Evolutionary conservation across 2,797 vertebrate genomes (phyloP).

Genomic region (Mus minutoides): DNA sequence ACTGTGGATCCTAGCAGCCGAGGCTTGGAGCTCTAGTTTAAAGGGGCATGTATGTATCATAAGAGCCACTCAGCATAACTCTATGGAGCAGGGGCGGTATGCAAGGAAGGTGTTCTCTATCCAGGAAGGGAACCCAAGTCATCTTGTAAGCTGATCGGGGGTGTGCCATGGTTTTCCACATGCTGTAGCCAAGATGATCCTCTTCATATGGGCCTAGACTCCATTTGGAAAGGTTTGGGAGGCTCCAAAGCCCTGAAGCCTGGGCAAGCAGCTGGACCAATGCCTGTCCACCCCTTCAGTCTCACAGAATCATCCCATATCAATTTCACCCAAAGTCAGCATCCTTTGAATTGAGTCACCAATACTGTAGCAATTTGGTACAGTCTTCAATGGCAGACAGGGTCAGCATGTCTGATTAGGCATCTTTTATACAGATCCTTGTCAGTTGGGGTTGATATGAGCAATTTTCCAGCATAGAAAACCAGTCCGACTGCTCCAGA

Average conservation of each 20-base stretch:
- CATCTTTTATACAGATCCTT: slow-evolving; percentile 81
- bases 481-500: slow-evolving; percentile 88
- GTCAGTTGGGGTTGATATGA: slow-evolving; percentile 92
- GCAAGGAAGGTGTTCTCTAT: too few species aligned
- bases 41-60: accelerated
- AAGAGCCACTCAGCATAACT: background rate
- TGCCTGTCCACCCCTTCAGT: accelerated
- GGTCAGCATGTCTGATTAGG: background rate
- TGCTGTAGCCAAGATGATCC: too few species aligned
- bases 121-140: background rate
- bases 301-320: background rate
- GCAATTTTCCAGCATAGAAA: slow-evolving; percentile 90
- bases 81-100: background rate
- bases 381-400: background rate
- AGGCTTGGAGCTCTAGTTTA: background rate
- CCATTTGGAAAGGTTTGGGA: background rate
- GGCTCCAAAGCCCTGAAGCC: background rate
- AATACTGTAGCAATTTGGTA: background rate
- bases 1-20: background rate
- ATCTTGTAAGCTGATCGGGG: background rate
- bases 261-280: background rate
- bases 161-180: background rate
- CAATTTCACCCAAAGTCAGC: background rate
- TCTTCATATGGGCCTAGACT: too few species aligned
- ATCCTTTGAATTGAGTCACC: background rate